These are phyloP conservation scores for Coenonympha glycerion DNA, from an alignment of 2,888 invertebrate genomes.

Conservation along the genomic window DNA sequence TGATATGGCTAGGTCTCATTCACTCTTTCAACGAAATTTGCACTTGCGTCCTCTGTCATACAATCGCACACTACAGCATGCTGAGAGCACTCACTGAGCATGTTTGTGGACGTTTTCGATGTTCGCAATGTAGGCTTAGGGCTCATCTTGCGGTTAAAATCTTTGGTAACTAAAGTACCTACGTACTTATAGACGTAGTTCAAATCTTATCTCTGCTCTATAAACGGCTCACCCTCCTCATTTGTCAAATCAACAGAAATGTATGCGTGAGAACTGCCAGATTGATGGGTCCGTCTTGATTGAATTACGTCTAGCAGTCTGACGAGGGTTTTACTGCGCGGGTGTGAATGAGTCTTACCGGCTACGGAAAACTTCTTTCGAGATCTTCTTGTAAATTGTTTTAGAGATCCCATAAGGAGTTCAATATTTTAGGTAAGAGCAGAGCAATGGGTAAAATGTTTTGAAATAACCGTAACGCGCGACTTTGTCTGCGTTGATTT, in stretches of 20 bases:
- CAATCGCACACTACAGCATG: no score
- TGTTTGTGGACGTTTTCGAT: no score
- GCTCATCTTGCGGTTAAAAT: no score
- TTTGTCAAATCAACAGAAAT: conserved; percentile 77
- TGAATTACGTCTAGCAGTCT: conserved; percentile 72
- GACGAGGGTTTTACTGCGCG: conserved; percentile 71
- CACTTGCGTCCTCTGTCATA: no score
- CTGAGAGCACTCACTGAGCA: no score
- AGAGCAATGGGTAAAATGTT: no score
- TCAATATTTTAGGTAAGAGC: background rate
- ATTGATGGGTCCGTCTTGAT: conserved; percentile 73
- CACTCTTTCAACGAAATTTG: no score
- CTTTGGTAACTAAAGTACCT: no score
- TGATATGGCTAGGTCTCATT: no score
- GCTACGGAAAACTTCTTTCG: background rate
- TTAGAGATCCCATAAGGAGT: background rate
- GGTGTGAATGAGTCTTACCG: conserved; percentile 14
- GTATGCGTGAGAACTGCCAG: conserved; percentile 73
- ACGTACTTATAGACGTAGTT: no score
- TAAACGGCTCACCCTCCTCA: conserved; percentile 67
- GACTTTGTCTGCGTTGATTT: background rate
- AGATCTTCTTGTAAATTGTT: background rate
- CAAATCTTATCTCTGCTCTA: conserved; percentile 10
- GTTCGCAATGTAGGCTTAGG: no score
- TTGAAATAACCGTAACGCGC: background rate